phyloP scores from a whole-genome alignment of 2,888 invertebrate genomes.

The Zeuzera pyrina region DNA sequence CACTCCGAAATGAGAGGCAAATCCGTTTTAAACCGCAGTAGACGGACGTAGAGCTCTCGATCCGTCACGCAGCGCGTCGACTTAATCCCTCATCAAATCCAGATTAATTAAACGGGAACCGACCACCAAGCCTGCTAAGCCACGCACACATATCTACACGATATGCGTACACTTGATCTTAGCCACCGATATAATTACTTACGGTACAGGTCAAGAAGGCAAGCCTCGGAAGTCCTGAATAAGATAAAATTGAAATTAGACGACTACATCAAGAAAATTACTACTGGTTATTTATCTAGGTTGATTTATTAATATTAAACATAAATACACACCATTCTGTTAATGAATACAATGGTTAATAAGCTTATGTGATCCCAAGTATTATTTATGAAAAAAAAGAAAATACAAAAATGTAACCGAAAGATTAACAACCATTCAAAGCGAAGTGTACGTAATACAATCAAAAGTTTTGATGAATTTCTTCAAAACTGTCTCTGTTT shows the following conservation, averaged over 20 bases:
- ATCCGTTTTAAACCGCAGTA: constrained; percentile 61
- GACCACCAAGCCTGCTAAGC: constrained; percentile 47
- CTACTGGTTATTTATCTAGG: too few species aligned
- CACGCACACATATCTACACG: constrained; percentile 39
- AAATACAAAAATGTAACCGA: constrained; percentile 11
- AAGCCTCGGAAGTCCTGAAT: too few species aligned
- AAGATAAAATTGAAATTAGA: too few species aligned
- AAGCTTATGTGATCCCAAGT: too few species aligned
- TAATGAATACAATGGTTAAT: too few species aligned
- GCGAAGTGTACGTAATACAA: constrained; percentile 56
- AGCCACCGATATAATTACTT: constrained; percentile 1
- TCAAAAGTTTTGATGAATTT: constrained; percentile 71
- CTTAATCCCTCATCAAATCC: constrained; percentile 70
- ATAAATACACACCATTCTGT: too few species aligned
- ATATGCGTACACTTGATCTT: constrained; percentile 16
- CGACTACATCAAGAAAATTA: too few species aligned
- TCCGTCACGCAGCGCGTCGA: constrained; percentile 64
- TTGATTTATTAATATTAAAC: too few species aligned
- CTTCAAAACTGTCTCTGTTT: constrained; percentile 61
- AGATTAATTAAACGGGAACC: constrained; percentile 63
- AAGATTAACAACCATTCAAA: constrained; percentile 52
- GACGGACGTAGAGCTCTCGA: constrained; percentile 52
- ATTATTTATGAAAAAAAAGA: too few species aligned
- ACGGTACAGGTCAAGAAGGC: constrained; percentile 1
- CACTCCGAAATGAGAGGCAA: constrained; percentile 52